Evolutionary conservation across 2,113 vertebrate species (phyloP), one percentile per base, ranked within the genome.

Genomic region (Melanocharis versteri): DNA sequence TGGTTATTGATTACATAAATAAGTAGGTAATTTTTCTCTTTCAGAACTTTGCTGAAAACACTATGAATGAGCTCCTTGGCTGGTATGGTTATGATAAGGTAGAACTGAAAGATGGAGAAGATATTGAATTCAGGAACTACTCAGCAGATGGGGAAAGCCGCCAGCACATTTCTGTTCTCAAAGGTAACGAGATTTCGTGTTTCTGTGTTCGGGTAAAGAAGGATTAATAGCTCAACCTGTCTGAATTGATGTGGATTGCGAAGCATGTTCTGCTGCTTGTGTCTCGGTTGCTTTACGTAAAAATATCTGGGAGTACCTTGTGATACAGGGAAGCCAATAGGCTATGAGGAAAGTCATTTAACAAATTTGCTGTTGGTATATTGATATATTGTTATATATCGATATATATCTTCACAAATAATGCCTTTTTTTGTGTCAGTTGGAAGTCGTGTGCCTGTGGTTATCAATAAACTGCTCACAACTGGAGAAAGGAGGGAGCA

Each of bases 51-150:
- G 99, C 99, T 82, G 99, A 99, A 97, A 99, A 99, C 98, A 99
- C 99, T 94, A 99, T 99, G 99, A 99, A 99, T 95, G 99, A 99
- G 97, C 98, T 99, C 89, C 98, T 99, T 97, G 99, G 99, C 92
- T 99, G 99, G 99, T 99, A 99, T 94, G 99, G 99, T 92, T 99
- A 99, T 90, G 99, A 99, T 98, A 99, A 99, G 98, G 99, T 99
- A 98, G 99, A 99, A 98, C 66, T 99, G 94, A 99, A 99, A 98
- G 99, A 99, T 96, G 99, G 99, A 39, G 99, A 99, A 97, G 99
- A 99, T 98, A 98, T 99, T 96, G 99, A 99, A 96, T 99, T 99
- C 68, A 98, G 98, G 95, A 99, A 98, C 97, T 99, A 99, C 94
- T 98, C 98, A 47, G 94, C 98, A 97, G 99, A 99, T 89, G 99